Evolutionary conservation across 2,797 vertebrate genomes (phyloP), one percentile per base, ranked within the genome.

Genomic region (Anomalospiza imberbis): DNA sequence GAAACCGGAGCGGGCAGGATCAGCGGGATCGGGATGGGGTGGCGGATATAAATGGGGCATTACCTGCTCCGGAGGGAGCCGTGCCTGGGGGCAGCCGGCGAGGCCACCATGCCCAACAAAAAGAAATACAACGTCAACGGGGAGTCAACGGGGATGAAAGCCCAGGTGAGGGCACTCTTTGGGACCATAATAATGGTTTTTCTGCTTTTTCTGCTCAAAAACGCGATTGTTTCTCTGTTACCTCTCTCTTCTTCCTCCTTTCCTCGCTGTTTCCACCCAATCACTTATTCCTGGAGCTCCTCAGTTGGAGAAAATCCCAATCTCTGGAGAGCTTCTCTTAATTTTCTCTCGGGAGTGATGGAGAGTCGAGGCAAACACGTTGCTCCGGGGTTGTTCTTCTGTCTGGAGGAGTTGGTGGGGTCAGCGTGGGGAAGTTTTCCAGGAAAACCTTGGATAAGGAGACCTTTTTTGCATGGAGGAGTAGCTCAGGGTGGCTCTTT

Each of bases 151-250:
- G 97, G 97, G 80, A 85, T 97, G 70, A 98, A 97, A 94, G 97
- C 96, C 97, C 97, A 98, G 98, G 98, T 98, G 98, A 98, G 98
- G 74, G 93, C 92, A 54, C 66, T 7, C 72, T 66, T 68, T n/a
- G 17, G 61, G 11, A 6, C 61, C 31, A 0, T 2, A 16, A 13
- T 9, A 0, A 1, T 13, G 28, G 14, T 9, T n/a, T 38, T 79
- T 22, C 47, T 15, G 1, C 34, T 9, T n/a, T 38, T 79, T 22
- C 47, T 15, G 1, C 34, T 66, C 36, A 12, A 26, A 79, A 38
- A 2, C 4, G 0, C 29, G 0, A 2, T 7, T 3, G 15, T 42
- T 42, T 17, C 50, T 63, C 45, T 29, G 2, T 4, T 16, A 0
- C 5, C 31, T 5, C 6, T 2, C 1, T 40, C 12, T 11, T 9